Percentiles rank a stretch among this genome's conserved stretches.
Conservation (phyloP, 2,888 invertebrate species). For the Diaperis boleti region DNA sequence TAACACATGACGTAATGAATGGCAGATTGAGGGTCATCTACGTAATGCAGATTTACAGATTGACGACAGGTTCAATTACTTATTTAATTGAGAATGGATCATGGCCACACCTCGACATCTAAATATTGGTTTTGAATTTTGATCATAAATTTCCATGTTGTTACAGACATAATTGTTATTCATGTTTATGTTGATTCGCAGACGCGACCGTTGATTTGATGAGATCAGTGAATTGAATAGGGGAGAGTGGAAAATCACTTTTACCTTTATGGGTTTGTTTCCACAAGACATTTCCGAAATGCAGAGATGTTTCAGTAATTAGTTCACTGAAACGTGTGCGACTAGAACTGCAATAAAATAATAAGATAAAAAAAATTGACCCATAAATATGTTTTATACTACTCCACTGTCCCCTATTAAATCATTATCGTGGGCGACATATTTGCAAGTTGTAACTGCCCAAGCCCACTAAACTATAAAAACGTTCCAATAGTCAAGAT, state of each 20-base stretch:
- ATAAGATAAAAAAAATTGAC: too few species aligned
- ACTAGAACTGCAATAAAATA: too few species aligned
- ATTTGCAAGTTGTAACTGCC: too few species aligned
- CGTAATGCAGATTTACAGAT: background rate
- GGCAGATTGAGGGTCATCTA: background rate
- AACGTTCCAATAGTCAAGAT: background rate
- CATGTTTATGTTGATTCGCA: too few species aligned
- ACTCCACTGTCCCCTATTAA: too few species aligned
- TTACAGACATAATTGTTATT: background rate
- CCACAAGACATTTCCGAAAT: too few species aligned
- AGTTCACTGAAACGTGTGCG: too few species aligned
- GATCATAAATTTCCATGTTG: background rate
- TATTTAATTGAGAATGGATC: background rate
- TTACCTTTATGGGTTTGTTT: too few species aligned
- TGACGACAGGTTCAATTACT: background rate
- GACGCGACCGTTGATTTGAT: background rate
- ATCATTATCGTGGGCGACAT: too few species aligned
- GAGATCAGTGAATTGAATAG: background rate
- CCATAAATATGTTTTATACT: too few species aligned
- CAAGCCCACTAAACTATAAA: constrained; percentile 1
- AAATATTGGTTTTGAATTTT: background rate
- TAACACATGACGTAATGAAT: background rate
- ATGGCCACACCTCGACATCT: background rate
- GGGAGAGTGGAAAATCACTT: too few species aligned
- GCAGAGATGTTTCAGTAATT: too few species aligned